These are phyloP conservation scores for Phrynocephalus guinanensis DNA, from an alignment of 2,797 vertebrate genomes.

Conservation along the genomic window DNA sequence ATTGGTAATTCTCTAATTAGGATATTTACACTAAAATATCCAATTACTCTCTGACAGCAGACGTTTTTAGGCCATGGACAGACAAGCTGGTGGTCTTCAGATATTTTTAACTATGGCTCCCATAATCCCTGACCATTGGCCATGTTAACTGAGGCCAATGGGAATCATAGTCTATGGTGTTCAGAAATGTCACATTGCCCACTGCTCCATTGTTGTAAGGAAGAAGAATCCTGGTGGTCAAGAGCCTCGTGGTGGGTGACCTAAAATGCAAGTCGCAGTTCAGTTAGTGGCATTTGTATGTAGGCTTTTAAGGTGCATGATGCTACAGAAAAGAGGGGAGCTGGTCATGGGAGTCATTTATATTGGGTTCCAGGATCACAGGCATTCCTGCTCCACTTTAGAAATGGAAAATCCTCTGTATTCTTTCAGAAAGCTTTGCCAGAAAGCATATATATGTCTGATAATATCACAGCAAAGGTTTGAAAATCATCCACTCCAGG, in stretches of 20 bases:
- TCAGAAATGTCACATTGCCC: background rate
- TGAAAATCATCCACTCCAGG: background rate
- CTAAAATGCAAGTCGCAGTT: too few relatives aligned
- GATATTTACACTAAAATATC: background rate
- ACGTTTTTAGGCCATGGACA: background rate
- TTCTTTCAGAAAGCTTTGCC: background rate
- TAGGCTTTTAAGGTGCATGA: too few relatives aligned
- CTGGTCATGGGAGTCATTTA: too few relatives aligned
- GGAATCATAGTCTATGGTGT: background rate
- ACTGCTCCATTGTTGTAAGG: too few relatives aligned
- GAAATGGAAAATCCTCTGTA: background rate
- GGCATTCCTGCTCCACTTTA: background rate
- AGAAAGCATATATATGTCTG: background rate
- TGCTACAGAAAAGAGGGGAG: too few relatives aligned
- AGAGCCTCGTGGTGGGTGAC: too few relatives aligned
- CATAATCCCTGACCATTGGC: background rate
- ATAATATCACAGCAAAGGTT: background rate
- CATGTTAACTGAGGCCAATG: background rate
- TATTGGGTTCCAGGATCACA: background rate
- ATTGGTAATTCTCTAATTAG: background rate
- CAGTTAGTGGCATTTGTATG: too few relatives aligned
- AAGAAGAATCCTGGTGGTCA: background rate
- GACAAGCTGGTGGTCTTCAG: background rate
- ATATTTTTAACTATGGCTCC: background rate
- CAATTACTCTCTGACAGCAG: background rate